Conservation (phyloP, 1,140 invertebrate species). For the Chironomus striatipennis region DNA sequence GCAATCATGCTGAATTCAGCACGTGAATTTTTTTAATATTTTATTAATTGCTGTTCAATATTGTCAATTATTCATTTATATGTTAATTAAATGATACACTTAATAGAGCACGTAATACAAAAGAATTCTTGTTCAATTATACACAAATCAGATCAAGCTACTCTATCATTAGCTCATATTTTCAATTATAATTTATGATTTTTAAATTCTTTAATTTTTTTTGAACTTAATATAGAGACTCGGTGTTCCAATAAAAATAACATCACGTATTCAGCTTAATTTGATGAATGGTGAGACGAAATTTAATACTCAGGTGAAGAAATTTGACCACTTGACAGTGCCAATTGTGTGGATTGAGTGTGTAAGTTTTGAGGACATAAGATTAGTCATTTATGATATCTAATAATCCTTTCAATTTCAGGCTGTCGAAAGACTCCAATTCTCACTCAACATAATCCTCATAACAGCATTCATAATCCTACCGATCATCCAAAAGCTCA, state of each 20-base stretch:
- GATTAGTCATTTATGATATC: no score
- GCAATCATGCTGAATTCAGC: no score
- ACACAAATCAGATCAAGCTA: neutral
- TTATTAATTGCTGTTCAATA: no score
- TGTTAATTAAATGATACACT: no score
- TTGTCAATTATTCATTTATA: no score
- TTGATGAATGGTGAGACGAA: conserved; percentile 49
- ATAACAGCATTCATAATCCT: conserved; percentile 35
- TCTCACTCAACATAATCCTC: conserved; percentile 32
- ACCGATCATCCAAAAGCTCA: conserved; percentile 36
- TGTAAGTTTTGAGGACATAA: conserved; percentile 44
- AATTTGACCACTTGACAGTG: conserved; percentile 51
- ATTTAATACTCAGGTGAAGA: conserved; percentile 44
- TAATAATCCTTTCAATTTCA: conserved; percentile 25
- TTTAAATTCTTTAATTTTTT: neutral
- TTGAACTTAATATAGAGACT: conserved; percentile 40
- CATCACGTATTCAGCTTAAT: conserved; percentile 57
- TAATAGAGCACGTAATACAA: neutral
- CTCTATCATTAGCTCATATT: neutral
- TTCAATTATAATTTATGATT: conserved; percentile 16
- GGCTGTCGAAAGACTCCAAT: conserved; percentile 35
- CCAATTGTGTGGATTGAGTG: conserved; percentile 59
- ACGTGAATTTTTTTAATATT: no score
- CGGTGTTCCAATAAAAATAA: conserved; percentile 49
- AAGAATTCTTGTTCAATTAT: neutral